Base-by-base conservation (phyloP, 2,113 vertebrate species). In the Nothocercus julius region DNA sequence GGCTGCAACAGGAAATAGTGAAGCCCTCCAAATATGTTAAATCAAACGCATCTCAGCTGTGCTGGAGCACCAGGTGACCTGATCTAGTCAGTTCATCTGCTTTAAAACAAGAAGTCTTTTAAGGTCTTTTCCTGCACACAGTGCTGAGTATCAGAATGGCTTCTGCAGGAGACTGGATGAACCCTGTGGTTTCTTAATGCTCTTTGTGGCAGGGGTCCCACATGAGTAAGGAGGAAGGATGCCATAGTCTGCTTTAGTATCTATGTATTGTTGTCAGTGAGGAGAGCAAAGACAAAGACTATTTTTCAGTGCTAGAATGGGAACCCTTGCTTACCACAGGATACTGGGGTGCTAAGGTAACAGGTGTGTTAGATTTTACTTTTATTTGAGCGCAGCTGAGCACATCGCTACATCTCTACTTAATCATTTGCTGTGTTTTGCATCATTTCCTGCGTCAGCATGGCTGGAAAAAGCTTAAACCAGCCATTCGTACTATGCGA, bases 381-480 rank as follows among this genome's bases (percentile, higher is more conserved):
- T 82, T 72, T 81, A 70, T 92, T 94, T 92, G 82, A 87, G 44
- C 77, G 5, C 38, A 74, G 72, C 68, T 76, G 85, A 90, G 77
- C 25, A 13, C 0, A 0, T 83, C 8, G 53, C 36, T 4, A 1
- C 62, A 45, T 85, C 68, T 63, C 54, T 73, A 1, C 49, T 83
- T 89, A 83, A 94, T 91, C 0, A 11, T 86, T 90, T 93, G 66
- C 42, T 38, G 45, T 59, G 25, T 74, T 96, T 94, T 94, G 77
- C 87, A 32, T 96, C 90, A 78, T 69, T 97, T 96, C 78, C 82
- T 24, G 20, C 68, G 9, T 97, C 93, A 96, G 49, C 68, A 9
- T 86, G 85, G 59, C 78, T 97, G 83, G 79, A 93, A 96, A 87
- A 93, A 94, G 75, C 56, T 32, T 63, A 91, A 93, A 96, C 19